Percentiles rank a stretch among this genome's conserved stretches.
Conservation (phyloP, 92 coral and sea anemone genomes). For the Muricea muricata region DNA sequence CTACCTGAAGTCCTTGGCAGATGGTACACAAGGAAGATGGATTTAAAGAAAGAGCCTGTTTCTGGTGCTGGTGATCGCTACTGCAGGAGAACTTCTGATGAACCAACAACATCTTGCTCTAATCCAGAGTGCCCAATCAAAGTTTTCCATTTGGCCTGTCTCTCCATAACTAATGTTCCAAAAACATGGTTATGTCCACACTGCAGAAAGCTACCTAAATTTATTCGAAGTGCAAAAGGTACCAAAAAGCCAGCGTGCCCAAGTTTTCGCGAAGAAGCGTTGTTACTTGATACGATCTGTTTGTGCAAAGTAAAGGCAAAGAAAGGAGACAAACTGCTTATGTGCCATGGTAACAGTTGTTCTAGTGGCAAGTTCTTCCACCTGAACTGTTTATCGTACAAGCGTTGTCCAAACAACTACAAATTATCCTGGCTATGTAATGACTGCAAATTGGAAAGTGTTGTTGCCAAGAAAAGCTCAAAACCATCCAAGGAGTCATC, state of each 20-base stretch:
- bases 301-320: slow-evolving; percentile 22
- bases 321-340: slow-evolving; percentile 13
- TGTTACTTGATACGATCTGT: background rate
- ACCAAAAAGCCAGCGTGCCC: slow-evolving; percentile 7
- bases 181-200: slow-evolving; percentile 75
- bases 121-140: slow-evolving; percentile 61
- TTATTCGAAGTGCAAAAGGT: slow-evolving; percentile 34
- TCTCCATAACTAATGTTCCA: slow-evolving; percentile 38
- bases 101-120: slow-evolving; percentile 48
- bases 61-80: slow-evolving; percentile 43
- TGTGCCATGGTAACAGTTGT: slow-evolving; percentile 28
- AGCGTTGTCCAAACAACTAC: slow-evolving; percentile 34
- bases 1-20: slow-evolving; percentile 68
- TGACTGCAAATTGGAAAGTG: slow-evolving; percentile 16
- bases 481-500: background rate
- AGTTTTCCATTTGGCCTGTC: slow-evolving; percentile 57
- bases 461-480: background rate
- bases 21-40: slow-evolving; percentile 68
- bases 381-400: slow-evolving; percentile 33
- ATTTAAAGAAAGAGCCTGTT: slow-evolving; percentile 5
- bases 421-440: slow-evolving; percentile 25
- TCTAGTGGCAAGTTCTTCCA: slow-evolving; percentile 39
- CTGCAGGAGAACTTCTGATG: slow-evolving; percentile 54
- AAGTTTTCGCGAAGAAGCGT: slow-evolving; percentile 17
- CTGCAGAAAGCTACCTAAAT: slow-evolving; percentile 56